A percentile compares a stretch with the other conserved stretches of the same genome.
These are phyloP conservation scores for Drepana falcataria DNA, from an alignment of 2,888 invertebrate genomes.

Conservation along the genomic window DNA sequence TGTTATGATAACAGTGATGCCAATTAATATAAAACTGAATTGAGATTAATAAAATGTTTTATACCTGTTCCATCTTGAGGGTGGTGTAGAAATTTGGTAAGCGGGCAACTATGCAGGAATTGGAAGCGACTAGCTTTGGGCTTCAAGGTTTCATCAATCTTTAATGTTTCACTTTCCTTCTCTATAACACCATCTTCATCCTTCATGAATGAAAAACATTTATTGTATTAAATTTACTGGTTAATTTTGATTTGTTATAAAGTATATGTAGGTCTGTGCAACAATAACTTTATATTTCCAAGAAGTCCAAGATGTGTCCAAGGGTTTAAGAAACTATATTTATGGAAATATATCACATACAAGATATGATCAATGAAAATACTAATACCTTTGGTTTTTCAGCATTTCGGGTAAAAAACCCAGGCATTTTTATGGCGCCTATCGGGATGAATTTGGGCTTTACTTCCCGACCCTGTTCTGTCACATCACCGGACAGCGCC, in stretches of 20 bases:
- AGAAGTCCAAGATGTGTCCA: too few species aligned
- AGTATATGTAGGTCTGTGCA: too few species aligned
- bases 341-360: background rate
- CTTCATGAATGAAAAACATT: conserved; percentile 21
- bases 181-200: conserved; percentile 60
- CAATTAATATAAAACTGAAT: too few species aligned
- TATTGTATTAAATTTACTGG: too few species aligned
- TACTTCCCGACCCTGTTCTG: conserved; percentile 85
- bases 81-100: conserved; percentile 60
- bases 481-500: conserved; percentile 75
- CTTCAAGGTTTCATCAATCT: conserved; percentile 54
- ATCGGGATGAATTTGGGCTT: conserved; percentile 91
- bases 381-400: conserved; percentile 82
- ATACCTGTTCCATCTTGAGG: conserved; percentile 52
- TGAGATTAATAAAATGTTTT: too few species aligned
- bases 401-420: conserved; percentile 88
- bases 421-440: conserved; percentile 92
- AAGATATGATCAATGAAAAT: background rate
- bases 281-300: too few species aligned
- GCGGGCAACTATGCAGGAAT: conserved; percentile 58
- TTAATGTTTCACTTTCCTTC: conserved; percentile 58
- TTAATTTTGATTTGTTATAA: too few species aligned
- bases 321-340: too few species aligned
- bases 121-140: conserved; percentile 56
- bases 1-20: too few species aligned